Evolutionary conservation across 1,140 invertebrate species (phyloP).

Genomic region (Pristionchus pacificus): DNA sequence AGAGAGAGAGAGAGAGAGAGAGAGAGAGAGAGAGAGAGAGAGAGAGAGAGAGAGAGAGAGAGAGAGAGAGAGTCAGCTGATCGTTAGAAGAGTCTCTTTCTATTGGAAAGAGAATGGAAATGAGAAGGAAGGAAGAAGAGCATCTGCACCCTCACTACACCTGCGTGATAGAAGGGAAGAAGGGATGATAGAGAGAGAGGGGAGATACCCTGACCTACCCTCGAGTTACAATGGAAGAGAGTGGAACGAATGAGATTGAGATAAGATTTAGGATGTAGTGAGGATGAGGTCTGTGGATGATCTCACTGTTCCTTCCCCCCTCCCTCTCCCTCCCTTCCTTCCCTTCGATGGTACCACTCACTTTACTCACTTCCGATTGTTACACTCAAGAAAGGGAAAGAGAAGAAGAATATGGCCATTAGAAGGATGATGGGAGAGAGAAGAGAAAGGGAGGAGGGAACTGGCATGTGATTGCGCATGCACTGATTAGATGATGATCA

Average conservation of each 20-base stretch:
- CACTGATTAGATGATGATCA: neutral
- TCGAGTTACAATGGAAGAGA: no score
- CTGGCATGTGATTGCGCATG: neutral
- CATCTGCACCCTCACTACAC: neutral
- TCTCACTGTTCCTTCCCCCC: neutral
- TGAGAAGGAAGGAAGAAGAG: neutral
- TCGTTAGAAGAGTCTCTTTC: neutral
- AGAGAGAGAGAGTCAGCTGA: neutral
- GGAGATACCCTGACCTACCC: neutral
- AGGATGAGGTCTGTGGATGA: no score
- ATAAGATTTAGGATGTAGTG: no score
- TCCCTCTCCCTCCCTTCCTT: neutral
- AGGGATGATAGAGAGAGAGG: neutral
- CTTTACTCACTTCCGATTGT: no score
- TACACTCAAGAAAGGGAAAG: neutral
- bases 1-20: neutral
- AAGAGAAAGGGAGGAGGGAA: neutral
- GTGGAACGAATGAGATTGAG: no score
- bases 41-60: neutral
- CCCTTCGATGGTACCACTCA: neutral
- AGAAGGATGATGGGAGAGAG: neutral
- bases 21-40: neutral
- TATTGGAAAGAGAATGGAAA: neutral
- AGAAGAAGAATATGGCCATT: neutral
- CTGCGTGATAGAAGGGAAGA: neutral